phyloP scores from a whole-genome alignment of 2,113 vertebrate species.

The Varanus komodoensis region DNA sequence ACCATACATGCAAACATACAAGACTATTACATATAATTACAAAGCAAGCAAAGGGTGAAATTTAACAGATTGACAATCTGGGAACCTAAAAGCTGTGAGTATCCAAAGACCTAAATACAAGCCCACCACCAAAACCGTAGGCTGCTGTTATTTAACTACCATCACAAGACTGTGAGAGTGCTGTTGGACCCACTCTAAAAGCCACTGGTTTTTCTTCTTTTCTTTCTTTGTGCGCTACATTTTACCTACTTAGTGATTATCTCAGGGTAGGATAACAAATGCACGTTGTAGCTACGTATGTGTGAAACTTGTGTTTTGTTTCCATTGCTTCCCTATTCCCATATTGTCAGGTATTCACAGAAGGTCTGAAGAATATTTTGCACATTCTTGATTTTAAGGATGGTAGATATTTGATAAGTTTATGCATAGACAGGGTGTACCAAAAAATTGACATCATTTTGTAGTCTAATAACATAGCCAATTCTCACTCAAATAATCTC shows the following conservation, averaged over 20 bases:
- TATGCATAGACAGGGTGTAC: neutral
- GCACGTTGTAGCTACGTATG: neutral
- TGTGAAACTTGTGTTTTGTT: neutral
- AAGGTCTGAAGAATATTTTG: neutral
- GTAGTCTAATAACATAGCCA: too few relatives aligned
- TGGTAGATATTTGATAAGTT: neutral
- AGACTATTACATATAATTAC: neutral
- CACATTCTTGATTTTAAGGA: neutral
- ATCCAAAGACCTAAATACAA: neutral
- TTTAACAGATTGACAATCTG: conserved; percentile 15
- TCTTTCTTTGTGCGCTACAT: neutral
- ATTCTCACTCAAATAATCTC: too few relatives aligned
- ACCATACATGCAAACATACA: neutral
- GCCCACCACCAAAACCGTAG: neutral
- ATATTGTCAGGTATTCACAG: neutral
- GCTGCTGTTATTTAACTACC: neutral
- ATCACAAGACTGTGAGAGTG: neutral
- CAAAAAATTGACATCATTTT: too few relatives aligned
- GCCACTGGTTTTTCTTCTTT: neutral
- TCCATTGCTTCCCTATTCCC: neutral
- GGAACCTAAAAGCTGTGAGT: neutral
- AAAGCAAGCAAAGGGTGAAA: neutral
- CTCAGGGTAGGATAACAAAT: neutral
- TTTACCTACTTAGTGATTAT: neutral
- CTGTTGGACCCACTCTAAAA: neutral